Evolutionary conservation across 2,888 invertebrate species (phyloP), one percentile per base, ranked within the genome.

Genomic region (Neoaliturus tenellus): DNA sequence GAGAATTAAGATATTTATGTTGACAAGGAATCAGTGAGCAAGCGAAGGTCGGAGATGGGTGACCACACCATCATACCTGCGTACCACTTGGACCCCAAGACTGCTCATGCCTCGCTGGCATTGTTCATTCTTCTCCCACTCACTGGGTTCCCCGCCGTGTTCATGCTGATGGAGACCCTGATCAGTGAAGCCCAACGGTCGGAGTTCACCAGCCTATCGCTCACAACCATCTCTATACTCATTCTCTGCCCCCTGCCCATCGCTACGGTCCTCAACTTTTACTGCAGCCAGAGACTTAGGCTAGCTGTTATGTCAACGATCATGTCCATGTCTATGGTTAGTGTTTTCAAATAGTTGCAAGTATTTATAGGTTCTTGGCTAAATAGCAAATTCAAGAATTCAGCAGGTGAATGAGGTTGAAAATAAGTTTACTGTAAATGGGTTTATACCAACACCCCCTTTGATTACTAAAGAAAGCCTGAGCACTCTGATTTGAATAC

Each of bases 121-220:
- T n/a, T 51, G 10, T 51, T 51, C 51, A n/a, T 17, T 6, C 51
- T 51, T 6, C 51, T 51, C 4, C 31, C 25, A 14, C 62, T 62
- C 28, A 8, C 62, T 0, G 62, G 62, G 28, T 62, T 62, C 62
- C 62, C 62, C 2, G 62, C 31, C 14, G 62, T 62, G 62, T 31
- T 62, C 28, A 62, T 62, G 62, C 31, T 62, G 28, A 62, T 62
- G 62, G 31, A 62, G 62, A 28, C 62, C 14, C 62, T 62, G 62
- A 31, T 62, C 1, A 62, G 28, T 3, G 28, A 28, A 4, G 62
- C 31, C 62, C 62, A 62, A 14, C 5, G 14, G 28, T 2, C 10
- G 31, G 17, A 28, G 2, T 5, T 23, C 5, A 17, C 31, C 10
- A 4, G 62, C 4, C 14, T 12, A 5, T 62, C 62, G 8, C 62